Conservation (phyloP, 2,797 vertebrate species). For the Nannoperca australis region DNA sequence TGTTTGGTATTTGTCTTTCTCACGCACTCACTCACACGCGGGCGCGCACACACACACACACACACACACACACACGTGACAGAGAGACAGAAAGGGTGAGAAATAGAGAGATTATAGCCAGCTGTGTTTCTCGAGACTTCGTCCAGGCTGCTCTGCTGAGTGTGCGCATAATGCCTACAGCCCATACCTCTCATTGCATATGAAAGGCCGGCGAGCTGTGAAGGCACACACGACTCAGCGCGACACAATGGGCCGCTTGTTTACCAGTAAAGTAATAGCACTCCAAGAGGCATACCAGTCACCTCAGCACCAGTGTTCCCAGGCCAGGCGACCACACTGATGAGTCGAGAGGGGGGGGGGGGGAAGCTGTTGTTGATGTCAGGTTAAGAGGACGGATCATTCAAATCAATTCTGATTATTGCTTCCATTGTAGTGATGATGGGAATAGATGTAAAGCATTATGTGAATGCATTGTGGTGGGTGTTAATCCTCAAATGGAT, state of each 20-base stretch:
- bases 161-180: slow-evolving; percentile 86
- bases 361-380: slow-evolving; percentile 57
- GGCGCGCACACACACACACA: slow-evolving; percentile 22
- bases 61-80: slow-evolving; percentile 23
- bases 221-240: slow-evolving; percentile 80
- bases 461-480: slow-evolving; percentile 43
- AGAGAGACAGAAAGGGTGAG: slow-evolving; percentile 9
- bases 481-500: slow-evolving; percentile 63
- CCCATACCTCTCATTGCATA: slow-evolving; percentile 86
- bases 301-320: slow-evolving; percentile 84
- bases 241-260: slow-evolving; percentile 92
- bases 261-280: slow-evolving; percentile 90
- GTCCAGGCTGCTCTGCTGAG: slow-evolving; percentile 88
- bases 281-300: slow-evolving; percentile 84
- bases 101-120: slow-evolving; percentile 64
- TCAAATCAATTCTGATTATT: slow-evolving; percentile 61
- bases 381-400: slow-evolving; percentile 60
- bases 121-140: slow-evolving; percentile 78
- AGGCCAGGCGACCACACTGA: slow-evolving; percentile 77
- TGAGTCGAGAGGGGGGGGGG: slow-evolving; percentile 26
- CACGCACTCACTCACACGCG: slow-evolving; percentile 46
- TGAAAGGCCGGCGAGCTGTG: slow-evolving; percentile 83
- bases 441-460: slow-evolving; percentile 43
- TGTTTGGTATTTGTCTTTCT: slow-evolving; percentile 71
- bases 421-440: slow-evolving; percentile 53